Evolutionary conservation across 1,140 invertebrate species (phyloP).

Genomic region (Heliconius himera): DNA sequence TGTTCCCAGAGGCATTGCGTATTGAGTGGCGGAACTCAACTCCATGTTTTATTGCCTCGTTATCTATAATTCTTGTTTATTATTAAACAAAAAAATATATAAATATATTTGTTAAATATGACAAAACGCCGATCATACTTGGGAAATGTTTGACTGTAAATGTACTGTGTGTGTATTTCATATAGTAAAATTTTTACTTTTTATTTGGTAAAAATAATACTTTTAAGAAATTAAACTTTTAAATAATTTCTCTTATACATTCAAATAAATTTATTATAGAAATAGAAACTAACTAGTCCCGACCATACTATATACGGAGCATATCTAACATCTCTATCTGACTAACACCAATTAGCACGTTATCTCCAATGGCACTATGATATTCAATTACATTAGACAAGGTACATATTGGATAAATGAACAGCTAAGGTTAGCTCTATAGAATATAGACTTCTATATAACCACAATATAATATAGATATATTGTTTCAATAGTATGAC

Average conservation of each 20-base stretch:
- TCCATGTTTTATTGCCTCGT: no score
- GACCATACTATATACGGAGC: not conserved
- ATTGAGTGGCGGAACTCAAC: no score
- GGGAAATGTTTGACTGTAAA: no score
- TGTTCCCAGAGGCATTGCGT: no score
- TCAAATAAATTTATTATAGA: not conserved
- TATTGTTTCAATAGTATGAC: not conserved
- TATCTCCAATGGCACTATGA: not conserved
- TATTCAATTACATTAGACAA: conserved; percentile 6
- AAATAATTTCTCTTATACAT: not conserved
- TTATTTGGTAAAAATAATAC: no score
- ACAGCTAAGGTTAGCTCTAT: conserved; percentile 6
- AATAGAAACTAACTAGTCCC: not conserved
- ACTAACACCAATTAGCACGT: conserved; percentile 4
- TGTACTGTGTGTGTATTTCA: no score
- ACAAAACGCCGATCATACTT: no score
- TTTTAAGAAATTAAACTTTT: no score
- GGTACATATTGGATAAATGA: not conserved
- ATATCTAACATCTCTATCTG: not conserved
- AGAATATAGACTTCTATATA: not conserved
- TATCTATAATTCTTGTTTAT: no score
- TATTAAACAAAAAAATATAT: no score
- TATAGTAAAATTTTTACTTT: no score
- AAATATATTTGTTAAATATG: no score
- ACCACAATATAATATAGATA: not conserved